phyloP scores from a whole-genome alignment of 2,888 invertebrate species.

The Ypsolopha scabrella region DNA sequence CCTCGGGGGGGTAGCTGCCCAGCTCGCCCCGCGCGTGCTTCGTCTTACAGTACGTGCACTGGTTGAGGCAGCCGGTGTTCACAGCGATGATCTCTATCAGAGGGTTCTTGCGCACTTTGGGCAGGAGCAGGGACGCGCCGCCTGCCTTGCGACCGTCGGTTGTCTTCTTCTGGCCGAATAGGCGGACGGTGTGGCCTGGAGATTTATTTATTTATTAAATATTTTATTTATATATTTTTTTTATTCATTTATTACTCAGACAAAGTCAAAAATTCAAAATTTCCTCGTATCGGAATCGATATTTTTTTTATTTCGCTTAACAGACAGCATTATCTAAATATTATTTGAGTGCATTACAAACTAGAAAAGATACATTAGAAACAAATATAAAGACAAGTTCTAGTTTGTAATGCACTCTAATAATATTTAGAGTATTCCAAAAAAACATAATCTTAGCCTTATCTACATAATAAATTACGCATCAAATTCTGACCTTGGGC shows the following conservation, averaged over 20 bases:
- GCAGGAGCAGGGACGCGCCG: conserved; percentile 88
- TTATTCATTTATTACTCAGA: no score
- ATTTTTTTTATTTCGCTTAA: no score
- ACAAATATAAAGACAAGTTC: no score
- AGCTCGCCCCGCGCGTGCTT: conserved; percentile 97
- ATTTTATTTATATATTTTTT: conserved; percentile 3
- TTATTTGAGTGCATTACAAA: no score
- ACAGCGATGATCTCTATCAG: conserved; percentile 97
- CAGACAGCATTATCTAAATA: neutral
- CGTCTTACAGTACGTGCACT: conserved; percentile 99
- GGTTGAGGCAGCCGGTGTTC: conserved; percentile 94
- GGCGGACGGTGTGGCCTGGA: conserved; percentile 77
- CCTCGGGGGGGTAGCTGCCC: conserved; percentile 92
- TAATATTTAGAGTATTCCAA: no score
- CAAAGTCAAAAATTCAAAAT: no score
- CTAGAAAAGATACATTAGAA: no score
- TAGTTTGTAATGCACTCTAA: no score
- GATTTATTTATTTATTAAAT: conserved; percentile 2
- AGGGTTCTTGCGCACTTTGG: conserved; percentile 96
- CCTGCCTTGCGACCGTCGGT: conserved; percentile 82
- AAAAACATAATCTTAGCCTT: no score
- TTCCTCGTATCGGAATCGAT: no score
- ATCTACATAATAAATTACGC: no score
- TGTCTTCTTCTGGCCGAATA: conserved; percentile 86
- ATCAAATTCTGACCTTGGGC: no score